Evolutionary conservation across 2,888 invertebrate species (phyloP), one percentile per base, ranked within the genome.

Genomic region (Ephialtes manifestator): DNA sequence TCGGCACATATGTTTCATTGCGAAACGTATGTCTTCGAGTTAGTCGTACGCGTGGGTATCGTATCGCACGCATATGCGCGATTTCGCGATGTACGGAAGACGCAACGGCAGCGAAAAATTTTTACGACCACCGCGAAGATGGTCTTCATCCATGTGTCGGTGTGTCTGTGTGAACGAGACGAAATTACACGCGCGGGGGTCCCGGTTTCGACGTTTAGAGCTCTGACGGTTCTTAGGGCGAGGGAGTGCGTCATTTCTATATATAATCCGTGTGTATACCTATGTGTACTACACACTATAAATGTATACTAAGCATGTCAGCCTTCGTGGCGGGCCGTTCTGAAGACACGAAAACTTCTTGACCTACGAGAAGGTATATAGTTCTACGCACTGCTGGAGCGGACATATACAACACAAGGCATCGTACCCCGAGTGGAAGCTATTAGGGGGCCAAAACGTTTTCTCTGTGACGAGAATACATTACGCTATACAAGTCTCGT

Each of bases 221-320:
- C 63, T 77, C 48, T 11, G 74, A 24, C 70, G 70, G 31, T 53
- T 55, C 28, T 78, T n/a, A 24, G 84, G 55, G 55, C 48, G 39
- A 74, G 46, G 74, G 82, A 77, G 81, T 83, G 82, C 90, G 90
- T 91, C 90, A 90, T 76, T 81, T 89, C 91, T 92, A 92, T 91
- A 91, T 90, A 91, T 89, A 92, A 87, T 84, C 71, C 72, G 75
- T 63, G 75, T 63, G 48, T 28, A 20, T 70, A 51, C 13, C 46
- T 39, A 35, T 39, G 24, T n/a, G 60, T 63, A 60, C 74, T 46
- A 46, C 53, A 60, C 28, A 67, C 51, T 4, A 18, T 15, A 71
- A 18, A 39, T 31, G 35, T 39, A 35, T 20, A 46, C 28, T 55
- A 18, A 74, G 68, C 70, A 7, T n/a, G 46, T 60, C 51, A 67